phyloP scores from a whole-genome alignment of 1,140 invertebrate genomes.

The Drosophila murphyi region DNA sequence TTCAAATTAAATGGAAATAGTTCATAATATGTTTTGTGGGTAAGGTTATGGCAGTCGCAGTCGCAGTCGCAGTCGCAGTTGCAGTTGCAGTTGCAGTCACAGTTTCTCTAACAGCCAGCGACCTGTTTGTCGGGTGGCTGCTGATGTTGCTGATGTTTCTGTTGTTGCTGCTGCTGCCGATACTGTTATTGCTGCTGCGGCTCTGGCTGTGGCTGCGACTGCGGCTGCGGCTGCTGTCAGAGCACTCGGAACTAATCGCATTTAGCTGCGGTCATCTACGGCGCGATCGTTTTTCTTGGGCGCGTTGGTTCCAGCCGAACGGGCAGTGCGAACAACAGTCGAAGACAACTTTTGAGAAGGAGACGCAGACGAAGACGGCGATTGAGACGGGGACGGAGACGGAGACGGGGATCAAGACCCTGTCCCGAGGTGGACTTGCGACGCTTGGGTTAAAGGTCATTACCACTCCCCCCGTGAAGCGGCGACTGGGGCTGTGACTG shows the following conservation, averaged over 20 bases:
- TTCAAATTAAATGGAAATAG: too few relatives aligned
- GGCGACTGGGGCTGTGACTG: background rate
- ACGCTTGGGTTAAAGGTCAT: conserved; percentile 73
- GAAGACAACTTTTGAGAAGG: conserved; percentile 7
- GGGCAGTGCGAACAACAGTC: conserved; percentile 15
- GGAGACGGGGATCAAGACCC: conserved; percentile 7
- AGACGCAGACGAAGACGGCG: background rate
- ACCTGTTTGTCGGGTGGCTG: conserved; percentile 44
- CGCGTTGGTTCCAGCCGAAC: conserved; percentile 72
- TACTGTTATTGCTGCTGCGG: conserved; percentile 14
- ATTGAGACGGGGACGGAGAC: background rate
- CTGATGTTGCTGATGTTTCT: background rate
- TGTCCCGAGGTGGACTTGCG: conserved; percentile 24
- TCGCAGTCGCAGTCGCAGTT: too few relatives aligned
- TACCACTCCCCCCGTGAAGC: conserved; percentile 36
- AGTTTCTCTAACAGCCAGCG: background rate
- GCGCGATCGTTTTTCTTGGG: conserved; percentile 70
- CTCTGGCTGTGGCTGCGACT: background rate
- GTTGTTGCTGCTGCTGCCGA: conserved; percentile 8
- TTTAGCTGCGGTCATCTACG: conserved; percentile 81
- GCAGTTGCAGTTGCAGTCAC: background rate
- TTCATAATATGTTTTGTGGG: too few relatives aligned
- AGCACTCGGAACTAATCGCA: conserved; percentile 81
- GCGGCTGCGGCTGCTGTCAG: conserved; percentile 47
- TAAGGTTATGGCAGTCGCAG: too few relatives aligned